Base-by-base conservation (phyloP, 2,888 invertebrate genomes). In the Drosophila hawaiiensis region DNA sequence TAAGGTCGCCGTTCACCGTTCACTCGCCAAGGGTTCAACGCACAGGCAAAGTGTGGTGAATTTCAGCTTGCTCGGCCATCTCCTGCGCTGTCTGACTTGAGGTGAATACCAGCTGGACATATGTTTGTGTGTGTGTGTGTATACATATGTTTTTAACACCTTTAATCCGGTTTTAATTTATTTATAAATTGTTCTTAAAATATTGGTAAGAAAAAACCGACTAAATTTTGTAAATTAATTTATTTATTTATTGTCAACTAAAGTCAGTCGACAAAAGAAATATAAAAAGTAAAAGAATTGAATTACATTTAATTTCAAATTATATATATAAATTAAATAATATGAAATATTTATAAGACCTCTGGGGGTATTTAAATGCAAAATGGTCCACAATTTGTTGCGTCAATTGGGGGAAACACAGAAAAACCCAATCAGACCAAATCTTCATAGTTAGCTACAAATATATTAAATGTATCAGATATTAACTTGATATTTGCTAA, bases 41-140 rank as follows among this genome's bases (percentile, higher is more conserved):
- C 70, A 66, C 75, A 74, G 64, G 10, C 71, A 41, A 47, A 47
- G 60, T 58, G 90, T 90, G 88, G 91, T 91, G 91, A 78, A 73
- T 89, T 91, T 78, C 59, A 19, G 29, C 37, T 65, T 35, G 31
- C 49, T 25, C 22, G 19, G n/a, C 28, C 37, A 28, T 56, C 37
- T 56, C 73, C 68, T 84, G 73, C 53, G 68, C 37, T 31, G 56
- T 35, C 37, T 31, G 37, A 12, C 35, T 16, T 33, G 16, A 60
- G 68, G 68, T 69, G 73, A 7, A 55, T 35, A 43, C 12, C 5
- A 28, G 37, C 28, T 39, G 19, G 4, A 28, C n/a, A 16, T 9
- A 14, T 29, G 19, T n/a, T 3, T 28, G n/a, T 3, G 5, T 53
- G 29, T 41, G n/a, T 41, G n/a, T n/a, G 41, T 41, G 4, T 10